phyloP scores from a whole-genome alignment of 2,113 vertebrate genomes.

The Rynchops niger region DNA sequence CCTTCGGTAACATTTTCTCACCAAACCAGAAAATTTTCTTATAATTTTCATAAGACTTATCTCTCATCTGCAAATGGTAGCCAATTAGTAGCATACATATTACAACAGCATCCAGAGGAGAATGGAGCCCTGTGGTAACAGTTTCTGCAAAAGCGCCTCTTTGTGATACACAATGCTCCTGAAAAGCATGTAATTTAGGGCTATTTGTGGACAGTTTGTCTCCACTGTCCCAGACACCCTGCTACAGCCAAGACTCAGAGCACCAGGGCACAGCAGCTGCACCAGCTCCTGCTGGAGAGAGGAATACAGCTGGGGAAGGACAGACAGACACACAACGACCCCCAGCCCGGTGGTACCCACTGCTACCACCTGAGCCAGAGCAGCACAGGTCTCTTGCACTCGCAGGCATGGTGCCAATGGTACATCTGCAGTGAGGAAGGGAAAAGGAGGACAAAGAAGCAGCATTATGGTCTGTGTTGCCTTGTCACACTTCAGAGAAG shows the following conservation, averaged over 20 bases:
- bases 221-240: neutral
- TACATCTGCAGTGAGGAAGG: neutral
- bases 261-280: neutral
- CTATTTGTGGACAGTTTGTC: neutral
- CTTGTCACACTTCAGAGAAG: neutral
- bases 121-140: neutral
- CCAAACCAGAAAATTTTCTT: neutral
- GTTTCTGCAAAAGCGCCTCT: neutral
- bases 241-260: accelerated
- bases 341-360: neutral
- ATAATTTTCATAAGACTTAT: neutral
- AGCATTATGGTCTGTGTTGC: neutral
- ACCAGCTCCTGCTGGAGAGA: neutral
- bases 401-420: accelerated
- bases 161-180: accelerated
- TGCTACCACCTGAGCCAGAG: neutral
- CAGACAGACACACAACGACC: neutral
- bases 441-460: neutral
- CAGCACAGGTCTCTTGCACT: neutral
- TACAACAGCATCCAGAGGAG: neutral
- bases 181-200: neutral
- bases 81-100: neutral
- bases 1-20: neutral
- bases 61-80: neutral
- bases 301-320: neutral